These are phyloP conservation scores for Sebastes steindachneri DNA, from an alignment of 2,797 vertebrate genomes.

Conservation along the genomic window DNA sequence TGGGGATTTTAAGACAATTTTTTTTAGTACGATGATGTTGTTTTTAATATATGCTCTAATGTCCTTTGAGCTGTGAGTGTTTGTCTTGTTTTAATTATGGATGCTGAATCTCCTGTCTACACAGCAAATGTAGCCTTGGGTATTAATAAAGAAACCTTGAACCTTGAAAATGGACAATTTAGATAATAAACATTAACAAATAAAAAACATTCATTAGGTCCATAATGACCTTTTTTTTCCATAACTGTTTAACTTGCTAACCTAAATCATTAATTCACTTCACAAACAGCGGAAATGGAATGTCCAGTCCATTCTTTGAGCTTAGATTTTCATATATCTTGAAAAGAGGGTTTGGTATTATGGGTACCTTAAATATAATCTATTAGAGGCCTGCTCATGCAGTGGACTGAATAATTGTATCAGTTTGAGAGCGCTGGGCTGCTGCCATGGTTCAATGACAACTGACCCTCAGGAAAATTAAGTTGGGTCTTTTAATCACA, in stretches of 20 bases:
- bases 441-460: conserved; percentile 51
- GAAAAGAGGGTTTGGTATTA: neutral
- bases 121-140: too few relatives aligned
- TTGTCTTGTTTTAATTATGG: too few relatives aligned
- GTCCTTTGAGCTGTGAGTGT: too few relatives aligned
- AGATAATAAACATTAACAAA: neutral
- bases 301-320: neutral
- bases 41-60: too few relatives aligned
- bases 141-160: too few relatives aligned
- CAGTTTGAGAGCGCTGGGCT: conserved; percentile 32
- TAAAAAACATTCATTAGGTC: neutral
- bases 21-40: too few relatives aligned
- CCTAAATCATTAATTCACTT: neutral
- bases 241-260: neutral
- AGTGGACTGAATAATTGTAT: neutral
- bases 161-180: too few relatives aligned
- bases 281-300: neutral
- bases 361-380: neutral
- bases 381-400: neutral
- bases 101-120: too few relatives aligned
- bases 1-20: too few relatives aligned
- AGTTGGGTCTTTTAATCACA: conserved; percentile 77
- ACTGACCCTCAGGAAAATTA: conserved; percentile 75
- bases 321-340: too few relatives aligned
- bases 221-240: neutral